Percentiles rank a stretch among this genome's conserved stretches.
Conservation (phyloP, 2,113 vertebrate genomes). For the Octodon degus region DNA sequence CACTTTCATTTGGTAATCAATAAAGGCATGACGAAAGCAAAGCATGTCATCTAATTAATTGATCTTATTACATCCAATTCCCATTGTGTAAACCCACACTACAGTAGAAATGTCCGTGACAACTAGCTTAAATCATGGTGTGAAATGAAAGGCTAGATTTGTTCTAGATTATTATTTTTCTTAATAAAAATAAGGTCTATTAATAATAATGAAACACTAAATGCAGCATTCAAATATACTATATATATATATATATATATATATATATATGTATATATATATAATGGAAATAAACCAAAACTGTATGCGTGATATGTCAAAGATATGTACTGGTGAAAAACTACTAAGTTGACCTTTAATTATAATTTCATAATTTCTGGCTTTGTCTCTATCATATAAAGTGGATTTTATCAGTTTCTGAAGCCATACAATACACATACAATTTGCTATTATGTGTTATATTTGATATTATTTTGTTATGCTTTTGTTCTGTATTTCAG, state of each 20-base stretch:
- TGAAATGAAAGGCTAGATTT: not conserved
- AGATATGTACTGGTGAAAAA: not conserved
- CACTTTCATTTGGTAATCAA: not conserved
- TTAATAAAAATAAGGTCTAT: not conserved
- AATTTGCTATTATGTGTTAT: slow-evolving; percentile 73
- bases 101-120: not conserved
- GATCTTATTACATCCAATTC: not conserved
- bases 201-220: not conserved
- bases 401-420: slow-evolving; percentile 65
- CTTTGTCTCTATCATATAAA: slow-evolving; percentile 51
- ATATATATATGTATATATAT: not conserved
- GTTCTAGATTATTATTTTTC: slow-evolving; percentile 20
- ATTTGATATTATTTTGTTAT: too few species aligned
- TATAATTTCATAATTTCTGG: not conserved
- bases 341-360: not conserved
- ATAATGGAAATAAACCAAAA: not conserved
- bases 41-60: not conserved
- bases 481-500: slow-evolving; percentile 65
- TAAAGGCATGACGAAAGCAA: not conserved
- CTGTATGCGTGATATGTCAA: not conserved
- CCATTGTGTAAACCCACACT: not conserved
- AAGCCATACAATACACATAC: slow-evolving; percentile 65
- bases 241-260: not conserved
- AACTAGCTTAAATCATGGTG: not conserved
- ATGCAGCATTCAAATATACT: not conserved